Evolutionary conservation across 2,888 invertebrate species (phyloP).

Genomic region (Apeira syringaria): DNA sequence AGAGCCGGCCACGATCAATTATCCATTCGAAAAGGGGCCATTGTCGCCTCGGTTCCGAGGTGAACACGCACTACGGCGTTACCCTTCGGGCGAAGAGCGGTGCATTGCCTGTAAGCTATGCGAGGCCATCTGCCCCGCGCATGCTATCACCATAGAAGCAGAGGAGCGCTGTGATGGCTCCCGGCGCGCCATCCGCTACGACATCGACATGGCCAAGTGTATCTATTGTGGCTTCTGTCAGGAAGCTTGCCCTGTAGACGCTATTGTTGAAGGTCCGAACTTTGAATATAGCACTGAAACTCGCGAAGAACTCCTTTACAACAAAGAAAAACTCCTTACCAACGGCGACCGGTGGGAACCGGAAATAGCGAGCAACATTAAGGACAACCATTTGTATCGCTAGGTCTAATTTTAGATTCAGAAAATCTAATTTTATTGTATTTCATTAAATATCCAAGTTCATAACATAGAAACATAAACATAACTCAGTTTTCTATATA

Average conservation of each 20-base stretch:
- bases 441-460: constrained; percentile 6
- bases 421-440: constrained; percentile 11
- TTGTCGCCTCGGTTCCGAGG: constrained; percentile 98
- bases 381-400: constrained; percentile 69
- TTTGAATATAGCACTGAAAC: constrained; percentile 99
- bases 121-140: constrained; percentile 99
- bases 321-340: constrained; percentile 97
- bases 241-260: constrained; percentile 98
- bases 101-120: constrained; percentile 99
- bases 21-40: constrained; percentile 99
- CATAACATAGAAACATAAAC: constrained; percentile 14
- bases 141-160: constrained; percentile 99
- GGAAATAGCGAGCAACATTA: constrained; percentile 96
- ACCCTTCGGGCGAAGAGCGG: constrained; percentile 98
- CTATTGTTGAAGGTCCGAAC: constrained; percentile 99
- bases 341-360: constrained; percentile 99
- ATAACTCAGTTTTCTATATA: constrained; percentile 5
- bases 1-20: constrained; percentile 99
- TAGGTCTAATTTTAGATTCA: constrained; percentile 30
- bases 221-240: constrained; percentile 99
- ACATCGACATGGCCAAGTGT: constrained; percentile 98
- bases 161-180: constrained; percentile 98
- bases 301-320: constrained; percentile 98
- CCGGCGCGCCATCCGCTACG: constrained; percentile 97
- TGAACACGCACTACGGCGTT: constrained; percentile 98